phyloP scores from a whole-genome alignment of 2,797 vertebrate species.

The Sus cebifrons region DNA sequence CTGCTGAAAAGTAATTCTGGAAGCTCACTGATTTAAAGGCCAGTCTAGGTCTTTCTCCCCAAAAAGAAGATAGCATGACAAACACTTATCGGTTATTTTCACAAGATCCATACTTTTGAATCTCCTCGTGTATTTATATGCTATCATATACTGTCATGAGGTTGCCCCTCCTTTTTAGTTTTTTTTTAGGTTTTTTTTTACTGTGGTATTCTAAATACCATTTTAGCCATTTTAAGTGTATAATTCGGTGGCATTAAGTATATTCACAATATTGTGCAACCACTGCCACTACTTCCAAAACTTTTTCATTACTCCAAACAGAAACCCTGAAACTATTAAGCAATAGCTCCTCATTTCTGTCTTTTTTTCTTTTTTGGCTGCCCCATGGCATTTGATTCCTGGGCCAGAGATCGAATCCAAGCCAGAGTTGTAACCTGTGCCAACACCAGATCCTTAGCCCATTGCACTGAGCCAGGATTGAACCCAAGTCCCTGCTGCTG shows the following conservation, averaged over 20 bases:
- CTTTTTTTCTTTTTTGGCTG: neutral
- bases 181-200: neutral
- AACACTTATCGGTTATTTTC: conserved; percentile 1
- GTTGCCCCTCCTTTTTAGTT: neutral
- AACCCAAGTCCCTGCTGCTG: no score
- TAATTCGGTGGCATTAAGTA: conserved; percentile 53
- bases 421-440: no score
- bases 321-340: conserved; percentile 45
- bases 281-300: conserved; percentile 22
- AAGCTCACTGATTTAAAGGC: conserved; percentile 46
- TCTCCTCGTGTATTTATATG: neutral
- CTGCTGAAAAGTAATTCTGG: conserved; percentile 43
- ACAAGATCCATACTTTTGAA: conserved; percentile 9
- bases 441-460: no score
- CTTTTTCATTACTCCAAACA: conserved; percentile 22
- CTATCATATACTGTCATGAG: neutral
- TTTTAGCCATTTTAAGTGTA: conserved; percentile 52
- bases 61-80: neutral
- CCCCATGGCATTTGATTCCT: no score
- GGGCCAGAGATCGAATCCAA: no score
- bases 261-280: neutral
- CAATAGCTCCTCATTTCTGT: neutral
- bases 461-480: no score
- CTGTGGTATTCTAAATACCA: neutral
- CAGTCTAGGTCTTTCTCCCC: neutral